These are phyloP conservation scores for Grus americana DNA, from an alignment of 2,113 vertebrate species.

Conservation along the genomic window DNA sequence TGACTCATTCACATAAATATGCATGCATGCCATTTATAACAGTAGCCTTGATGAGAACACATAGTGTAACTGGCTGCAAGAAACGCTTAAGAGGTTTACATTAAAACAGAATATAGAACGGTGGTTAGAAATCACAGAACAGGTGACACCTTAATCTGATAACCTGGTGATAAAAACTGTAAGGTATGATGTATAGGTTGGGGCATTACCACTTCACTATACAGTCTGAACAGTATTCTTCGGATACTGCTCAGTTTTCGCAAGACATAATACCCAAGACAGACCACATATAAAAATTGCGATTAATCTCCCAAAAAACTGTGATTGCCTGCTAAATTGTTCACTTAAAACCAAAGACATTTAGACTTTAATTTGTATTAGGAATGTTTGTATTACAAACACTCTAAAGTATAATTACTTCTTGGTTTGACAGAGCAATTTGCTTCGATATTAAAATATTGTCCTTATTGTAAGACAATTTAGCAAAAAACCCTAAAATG, in stretches of 20 bases:
- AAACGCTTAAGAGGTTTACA: conserved; percentile 77
- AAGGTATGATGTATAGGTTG: conserved; percentile 73
- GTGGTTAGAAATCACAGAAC: conserved; percentile 80
- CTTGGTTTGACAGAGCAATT: not conserved
- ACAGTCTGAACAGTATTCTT: conserved; percentile 40
- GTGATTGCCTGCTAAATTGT: not conserved
- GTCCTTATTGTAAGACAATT: not conserved
- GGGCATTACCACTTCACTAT: conserved; percentile 6
- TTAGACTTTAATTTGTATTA: not conserved
- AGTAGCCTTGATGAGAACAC: conserved; percentile 84
- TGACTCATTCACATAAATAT: conserved; percentile 83
- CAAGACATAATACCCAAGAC: not conserved
- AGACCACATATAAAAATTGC: not conserved
- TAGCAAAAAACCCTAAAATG: not conserved
- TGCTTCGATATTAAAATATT: not conserved
- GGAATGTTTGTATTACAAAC: not conserved
- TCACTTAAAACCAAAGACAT: not conserved
- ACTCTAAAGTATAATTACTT: not conserved
- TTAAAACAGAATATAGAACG: conserved; percentile 74
- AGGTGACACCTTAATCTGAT: conserved; percentile 80
- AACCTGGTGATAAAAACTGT: conserved; percentile 76
- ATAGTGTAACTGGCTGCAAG: conserved; percentile 75
- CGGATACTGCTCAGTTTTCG: not conserved
- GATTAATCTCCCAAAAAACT: not conserved
- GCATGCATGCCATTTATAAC: conserved; percentile 80